Evolutionary conservation across 2,113 vertebrate genomes (phyloP).

Genomic region (Sinosuthora webbiana): DNA sequence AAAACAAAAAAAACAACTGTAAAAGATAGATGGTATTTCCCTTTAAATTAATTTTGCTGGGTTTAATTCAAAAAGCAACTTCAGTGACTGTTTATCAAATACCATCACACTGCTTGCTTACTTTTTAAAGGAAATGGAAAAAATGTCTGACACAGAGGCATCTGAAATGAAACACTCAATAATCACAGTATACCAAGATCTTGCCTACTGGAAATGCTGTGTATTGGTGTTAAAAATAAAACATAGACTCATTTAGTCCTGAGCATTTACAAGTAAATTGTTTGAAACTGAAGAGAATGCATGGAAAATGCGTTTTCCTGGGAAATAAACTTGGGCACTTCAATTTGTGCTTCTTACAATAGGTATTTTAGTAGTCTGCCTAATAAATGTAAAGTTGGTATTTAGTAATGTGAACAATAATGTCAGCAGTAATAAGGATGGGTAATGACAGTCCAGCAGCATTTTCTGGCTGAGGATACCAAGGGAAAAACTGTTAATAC

Average conservation of each 20-base stretch:
- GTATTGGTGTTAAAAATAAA: background rate
- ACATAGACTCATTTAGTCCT: background rate
- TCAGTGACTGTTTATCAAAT: background rate
- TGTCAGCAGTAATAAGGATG: background rate
- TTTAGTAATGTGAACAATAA: background rate
- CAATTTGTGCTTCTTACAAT: background rate
- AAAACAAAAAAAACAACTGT: too few species aligned
- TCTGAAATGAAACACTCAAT: background rate
- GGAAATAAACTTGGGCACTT: background rate
- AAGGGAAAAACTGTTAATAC: background rate
- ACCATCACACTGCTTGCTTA: background rate
- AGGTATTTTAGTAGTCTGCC: background rate
- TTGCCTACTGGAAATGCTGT: background rate
- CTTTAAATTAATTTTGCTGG: background rate
- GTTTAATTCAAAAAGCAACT: background rate
- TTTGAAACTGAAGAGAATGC: background rate
- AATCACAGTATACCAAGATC: background rate
- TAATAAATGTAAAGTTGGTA: background rate
- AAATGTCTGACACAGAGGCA: background rate
- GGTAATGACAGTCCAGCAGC: background rate
- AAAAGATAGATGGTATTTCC: background rate
- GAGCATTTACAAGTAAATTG: background rate
- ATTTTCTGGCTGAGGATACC: background rate
- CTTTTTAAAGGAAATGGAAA: conserved; percentile 39
- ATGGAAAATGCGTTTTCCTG: background rate